Conservation (phyloP, 2,888 invertebrate genomes). For the Alcis repandata region DNA sequence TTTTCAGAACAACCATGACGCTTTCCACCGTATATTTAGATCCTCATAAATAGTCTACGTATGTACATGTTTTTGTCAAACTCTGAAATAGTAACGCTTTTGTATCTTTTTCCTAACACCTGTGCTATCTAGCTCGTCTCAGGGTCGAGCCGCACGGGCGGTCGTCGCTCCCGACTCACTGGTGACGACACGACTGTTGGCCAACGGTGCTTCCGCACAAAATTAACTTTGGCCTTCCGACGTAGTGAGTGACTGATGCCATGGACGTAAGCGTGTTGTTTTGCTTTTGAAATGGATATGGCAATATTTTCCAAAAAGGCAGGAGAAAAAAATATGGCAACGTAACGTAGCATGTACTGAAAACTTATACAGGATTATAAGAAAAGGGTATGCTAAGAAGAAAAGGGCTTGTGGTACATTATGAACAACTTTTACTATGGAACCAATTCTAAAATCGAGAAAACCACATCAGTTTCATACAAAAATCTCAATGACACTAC, state of each 20-base stretch:
- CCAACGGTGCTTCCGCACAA: slow-evolving; percentile 63
- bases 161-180: slow-evolving; percentile 64
- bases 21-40: too few relatives aligned
- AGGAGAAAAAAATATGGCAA: too few relatives aligned
- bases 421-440: too few relatives aligned
- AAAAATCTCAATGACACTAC: too few relatives aligned
- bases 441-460: too few relatives aligned
- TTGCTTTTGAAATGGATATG: slow-evolving; percentile 24
- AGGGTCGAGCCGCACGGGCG: slow-evolving; percentile 58
- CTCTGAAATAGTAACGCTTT: too few relatives aligned
- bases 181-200: slow-evolving; percentile 55
- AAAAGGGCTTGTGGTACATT: too few relatives aligned
- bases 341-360: too few relatives aligned
- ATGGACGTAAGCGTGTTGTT: slow-evolving; percentile 21
- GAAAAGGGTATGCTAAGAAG: too few relatives aligned
- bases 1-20: neutral
- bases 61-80: neutral
- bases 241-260: slow-evolving; percentile 54
- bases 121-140: slow-evolving; percentile 13
- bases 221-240: slow-evolving; percentile 70
- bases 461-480: too few relatives aligned
- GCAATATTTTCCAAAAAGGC: slow-evolving; percentile 9
- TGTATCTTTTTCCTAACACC: neutral
- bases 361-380: too few relatives aligned
- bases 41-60: too few relatives aligned